Percentiles rank a stretch among this genome's conserved stretches.
Conservation (phyloP, 2,797 vertebrate species). For the Lagorchestes hirsutus region DNA sequence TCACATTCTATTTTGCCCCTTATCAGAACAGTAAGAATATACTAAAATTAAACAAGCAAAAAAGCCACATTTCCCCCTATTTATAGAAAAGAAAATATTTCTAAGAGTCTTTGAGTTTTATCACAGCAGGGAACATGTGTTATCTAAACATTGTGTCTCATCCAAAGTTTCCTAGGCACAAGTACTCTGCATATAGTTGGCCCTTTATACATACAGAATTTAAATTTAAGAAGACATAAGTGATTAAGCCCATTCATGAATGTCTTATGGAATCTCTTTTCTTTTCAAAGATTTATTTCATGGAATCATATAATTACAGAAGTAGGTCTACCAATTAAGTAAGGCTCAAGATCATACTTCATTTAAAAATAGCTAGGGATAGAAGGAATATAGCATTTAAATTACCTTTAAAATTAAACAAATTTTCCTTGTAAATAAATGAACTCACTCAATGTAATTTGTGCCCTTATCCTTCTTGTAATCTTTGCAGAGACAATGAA, state of each 20-base stretch:
- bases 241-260: neutral
- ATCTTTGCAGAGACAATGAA: constrained; percentile 34
- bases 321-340: constrained; percentile 15
- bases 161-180: neutral
- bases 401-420: constrained; percentile 25
- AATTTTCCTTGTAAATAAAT: constrained; percentile 10
- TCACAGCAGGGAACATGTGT: neutral
- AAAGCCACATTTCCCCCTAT: neutral
- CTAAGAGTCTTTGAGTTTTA: neutral
- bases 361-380: constrained; percentile 17
- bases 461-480: constrained; percentile 17
- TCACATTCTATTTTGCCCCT: neutral
- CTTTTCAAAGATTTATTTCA: constrained; percentile 35
- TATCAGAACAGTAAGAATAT: neutral
- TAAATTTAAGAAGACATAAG: neutral
- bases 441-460: neutral
- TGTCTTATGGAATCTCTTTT: neutral
- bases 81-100: neutral
- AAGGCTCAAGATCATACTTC: constrained; percentile 21
- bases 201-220: neutral
- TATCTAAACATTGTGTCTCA: neutral
- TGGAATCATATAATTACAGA: constrained; percentile 42
- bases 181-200: neutral
- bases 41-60: neutral
- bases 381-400: constrained; percentile 44